Percentiles rank a stretch among this genome's conserved stretches.
Evolutionary conservation across 2,113 vertebrate species (phyloP).

Genomic region (Barbus barbus): DNA sequence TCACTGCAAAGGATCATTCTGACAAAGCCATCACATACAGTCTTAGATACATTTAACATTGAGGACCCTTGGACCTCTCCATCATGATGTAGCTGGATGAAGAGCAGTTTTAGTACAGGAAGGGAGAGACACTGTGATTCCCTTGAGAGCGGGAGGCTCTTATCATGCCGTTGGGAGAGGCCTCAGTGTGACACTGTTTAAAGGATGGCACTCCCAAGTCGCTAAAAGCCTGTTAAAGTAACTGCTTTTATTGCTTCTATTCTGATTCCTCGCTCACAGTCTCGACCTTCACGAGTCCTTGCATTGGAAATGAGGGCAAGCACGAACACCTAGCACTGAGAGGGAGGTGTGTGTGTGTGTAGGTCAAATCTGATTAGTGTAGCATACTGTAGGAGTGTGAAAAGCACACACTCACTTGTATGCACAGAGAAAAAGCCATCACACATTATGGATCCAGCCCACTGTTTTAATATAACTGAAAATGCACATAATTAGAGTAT

Average conservation of each 20-base stretch:
- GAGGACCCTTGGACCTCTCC: neutral
- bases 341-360: slow-evolving; percentile 28
- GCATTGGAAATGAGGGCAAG: slow-evolving; percentile 13
- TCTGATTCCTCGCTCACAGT: slow-evolving; percentile 11
- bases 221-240: slow-evolving; percentile 52
- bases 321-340: neutral
- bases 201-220: slow-evolving; percentile 23
- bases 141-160: slow-evolving; percentile 23
- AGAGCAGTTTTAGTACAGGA: neutral
- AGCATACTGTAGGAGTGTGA: neutral
- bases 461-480: neutral
- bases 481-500: neutral
- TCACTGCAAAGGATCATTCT: neutral
- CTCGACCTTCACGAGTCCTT: slow-evolving; percentile 43
- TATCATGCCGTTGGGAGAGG: slow-evolving; percentile 24
- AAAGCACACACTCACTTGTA: neutral
- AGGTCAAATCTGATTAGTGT: neutral
- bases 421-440: neutral
- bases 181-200: slow-evolving; percentile 43
- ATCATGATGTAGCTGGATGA: neutral
- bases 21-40: too few species aligned
- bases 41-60: too few species aligned
- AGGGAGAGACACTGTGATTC: neutral
- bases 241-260: slow-evolving; percentile 40
- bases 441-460: neutral